These are phyloP conservation scores for Lasioglossum pauxillum DNA, from an alignment of 2,888 invertebrate species.

Conservation along the genomic window DNA sequence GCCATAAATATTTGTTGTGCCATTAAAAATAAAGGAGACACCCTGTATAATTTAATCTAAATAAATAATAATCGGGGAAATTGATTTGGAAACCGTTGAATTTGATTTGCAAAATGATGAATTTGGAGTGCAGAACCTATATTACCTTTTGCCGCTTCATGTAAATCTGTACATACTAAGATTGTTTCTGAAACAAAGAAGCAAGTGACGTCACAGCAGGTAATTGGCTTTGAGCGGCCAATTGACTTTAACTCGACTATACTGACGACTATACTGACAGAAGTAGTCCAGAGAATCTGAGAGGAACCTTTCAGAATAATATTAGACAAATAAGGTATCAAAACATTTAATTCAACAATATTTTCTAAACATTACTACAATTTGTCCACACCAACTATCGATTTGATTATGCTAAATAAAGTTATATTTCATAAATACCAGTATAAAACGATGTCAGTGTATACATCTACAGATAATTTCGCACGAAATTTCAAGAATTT, in stretches of 20 bases:
- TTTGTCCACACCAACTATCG: not conserved
- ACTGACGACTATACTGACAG: not conserved
- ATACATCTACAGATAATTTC: not conserved
- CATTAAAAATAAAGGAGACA: too few species aligned
- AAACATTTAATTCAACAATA: not conserved
- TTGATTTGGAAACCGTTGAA: too few species aligned
- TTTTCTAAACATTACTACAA: not conserved
- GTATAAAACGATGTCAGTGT: not conserved
- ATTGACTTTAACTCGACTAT: conserved; percentile 12
- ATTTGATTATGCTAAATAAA: not conserved
- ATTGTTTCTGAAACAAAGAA: conserved; percentile 10
- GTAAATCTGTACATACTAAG: not conserved
- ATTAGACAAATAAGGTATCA: not conserved
- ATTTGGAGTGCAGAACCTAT: too few species aligned
- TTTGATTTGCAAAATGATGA: too few species aligned
- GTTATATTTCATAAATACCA: not conserved
- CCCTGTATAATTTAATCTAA: too few species aligned
- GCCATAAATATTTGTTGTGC: too few species aligned
- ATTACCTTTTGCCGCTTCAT: too few species aligned
- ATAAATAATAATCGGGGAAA: too few species aligned
- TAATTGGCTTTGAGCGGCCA: conserved; percentile 6
- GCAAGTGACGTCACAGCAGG: not conserved
- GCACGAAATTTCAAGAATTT: not conserved
- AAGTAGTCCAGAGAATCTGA: not conserved
- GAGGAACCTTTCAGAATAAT: not conserved